Base-by-base conservation (phyloP, 2,113 vertebrate genomes). In the Holacanthus passer region DNA sequence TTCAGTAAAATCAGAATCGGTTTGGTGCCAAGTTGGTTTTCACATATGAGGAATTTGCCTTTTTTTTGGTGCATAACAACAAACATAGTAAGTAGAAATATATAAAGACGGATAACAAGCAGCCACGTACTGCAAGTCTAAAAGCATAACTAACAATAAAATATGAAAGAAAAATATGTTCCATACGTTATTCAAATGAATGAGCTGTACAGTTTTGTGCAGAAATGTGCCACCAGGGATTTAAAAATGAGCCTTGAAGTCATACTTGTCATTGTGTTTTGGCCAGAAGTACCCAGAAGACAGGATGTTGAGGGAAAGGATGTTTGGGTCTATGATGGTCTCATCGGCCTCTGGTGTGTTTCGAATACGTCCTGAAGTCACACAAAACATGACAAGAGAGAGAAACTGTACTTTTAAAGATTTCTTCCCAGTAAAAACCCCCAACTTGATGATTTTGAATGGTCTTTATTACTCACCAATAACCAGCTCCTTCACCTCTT, bases 221-320 rank as follows among this genome's bases (percentile, higher is more conserved):
- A n/a, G n/a, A n/a, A n/a, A n/a, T n/a, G n/a, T n/a, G n/a, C n/a
- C n/a, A n/a, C n/a, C n/a, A n/a, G n/a, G n/a, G n/a, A n/a, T n/a
- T 45, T 0, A 1, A 58, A 69, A 47, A 56, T 35, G 10, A 19
- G 12, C 16, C 16, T 43, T 14, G 32, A 31, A 32, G 13, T 11
- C 95, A 73, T 94, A 99, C 98, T 99, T 96, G 94, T 99, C 98
- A 0, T 98, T 98, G 86, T 97, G 97, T 85, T 97, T 96, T 0
- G 98, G 98, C 83, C 93, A 96, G 81, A 97, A 94, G 83, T 98
- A 98, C 37, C 96, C 96, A 0, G 97, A 96, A 0, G 97, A 98
- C 3, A 99, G 95, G 88, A 99, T 98, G 93, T 99, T 99, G 91
- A 99, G 96, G n/a, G 98, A 99, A 5, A 99, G 89, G 88, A 99